Evolutionary conservation across 2,797 vertebrate genomes (phyloP), one percentile per base, ranked within the genome.

Genomic region (Eulemur mongoz): DNA sequence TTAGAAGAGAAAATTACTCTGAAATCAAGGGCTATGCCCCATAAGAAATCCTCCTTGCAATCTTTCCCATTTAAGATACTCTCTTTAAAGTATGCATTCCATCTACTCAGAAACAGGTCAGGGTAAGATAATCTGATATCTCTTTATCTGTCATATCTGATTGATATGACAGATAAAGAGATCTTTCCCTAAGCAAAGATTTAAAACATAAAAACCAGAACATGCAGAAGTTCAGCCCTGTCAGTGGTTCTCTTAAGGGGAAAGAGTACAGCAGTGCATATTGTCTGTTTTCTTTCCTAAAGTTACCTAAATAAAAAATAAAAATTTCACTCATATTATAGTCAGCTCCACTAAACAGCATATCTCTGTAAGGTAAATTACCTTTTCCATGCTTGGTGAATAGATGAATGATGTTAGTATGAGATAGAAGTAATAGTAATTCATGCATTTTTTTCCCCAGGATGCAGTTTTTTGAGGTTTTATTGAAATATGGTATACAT

Each of bases 1-100:
- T 88, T 82, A 85, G 30, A 91, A 23, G 67, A 50, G 54, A 90
- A 88, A 96, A 96, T 88, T 92, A 61, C 57, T 97, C 81, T 92
- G 84, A 95, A 88, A 67, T 93, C 84, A 83, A 86, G 40, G 70
- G 2, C n/a, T 14, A 5, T 43, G n/a, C 30, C 48, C 27, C 27
- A 25, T 52, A 48, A 85, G 67, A 94, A 92, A 25, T 84, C 22
- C 25, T 78, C 17, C 54, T 91, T 80, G 20, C 22, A 54, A 38
- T 5, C 32, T 10, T 45, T 91, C 50, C 18, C n/a, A 14, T 94
- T 85, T 50, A 79, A 35, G 57, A 67, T 79, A 5, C 7, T 82
- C 14, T 83, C 32, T 91, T 97, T 45, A 70, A 90, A 89, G 40
- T 57, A 15, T 81, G 32, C 82, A 83, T 85, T 48, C 22, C 14